Evolutionary conservation across 1,140 invertebrate genomes (phyloP).

Genomic region (Belonocnema kinseyi): DNA sequence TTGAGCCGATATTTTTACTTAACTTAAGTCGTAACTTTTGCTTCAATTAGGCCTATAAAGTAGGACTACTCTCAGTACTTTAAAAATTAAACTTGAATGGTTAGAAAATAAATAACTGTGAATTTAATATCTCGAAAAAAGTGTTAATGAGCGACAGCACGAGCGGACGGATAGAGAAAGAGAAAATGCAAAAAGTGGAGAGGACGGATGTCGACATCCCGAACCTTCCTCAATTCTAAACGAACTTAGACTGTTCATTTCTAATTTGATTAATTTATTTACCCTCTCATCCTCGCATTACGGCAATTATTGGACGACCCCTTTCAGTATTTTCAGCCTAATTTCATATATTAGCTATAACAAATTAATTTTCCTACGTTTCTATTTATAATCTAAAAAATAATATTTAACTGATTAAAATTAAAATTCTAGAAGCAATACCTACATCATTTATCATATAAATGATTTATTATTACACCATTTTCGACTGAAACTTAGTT

Average conservation of each 20-base stretch:
- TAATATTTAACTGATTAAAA: too few relatives aligned
- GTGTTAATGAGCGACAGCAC: not conserved
- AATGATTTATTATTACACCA: too few relatives aligned
- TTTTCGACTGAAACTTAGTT: too few relatives aligned
- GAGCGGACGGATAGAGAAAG: slow-evolving; percentile 22
- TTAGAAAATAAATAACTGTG: slow-evolving; percentile 45
- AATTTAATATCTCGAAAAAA: slow-evolving; percentile 39
- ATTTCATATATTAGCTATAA: not conserved
- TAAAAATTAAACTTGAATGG: too few relatives aligned
- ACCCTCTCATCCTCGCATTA: not conserved
- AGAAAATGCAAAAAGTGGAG: slow-evolving; percentile 30
- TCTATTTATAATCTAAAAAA: not conserved
- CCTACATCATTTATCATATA: too few relatives aligned
- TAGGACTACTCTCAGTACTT: too few relatives aligned
- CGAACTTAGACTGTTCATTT: slow-evolving; percentile 70
- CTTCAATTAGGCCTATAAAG: too few relatives aligned
- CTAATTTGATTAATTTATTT: slow-evolving; percentile 65
- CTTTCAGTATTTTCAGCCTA: not conserved
- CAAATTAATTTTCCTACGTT: not conserved
- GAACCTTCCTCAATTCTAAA: slow-evolving; percentile 71
- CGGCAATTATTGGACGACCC: slow-evolving; percentile 3
- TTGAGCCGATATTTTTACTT: too few relatives aligned
- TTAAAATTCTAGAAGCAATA: too few relatives aligned
- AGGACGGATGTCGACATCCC: slow-evolving; percentile 54
- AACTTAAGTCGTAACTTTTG: too few relatives aligned